phyloP scores from a whole-genome alignment of 2,113 vertebrate genomes.

The Megatriorchis doriae region DNA sequence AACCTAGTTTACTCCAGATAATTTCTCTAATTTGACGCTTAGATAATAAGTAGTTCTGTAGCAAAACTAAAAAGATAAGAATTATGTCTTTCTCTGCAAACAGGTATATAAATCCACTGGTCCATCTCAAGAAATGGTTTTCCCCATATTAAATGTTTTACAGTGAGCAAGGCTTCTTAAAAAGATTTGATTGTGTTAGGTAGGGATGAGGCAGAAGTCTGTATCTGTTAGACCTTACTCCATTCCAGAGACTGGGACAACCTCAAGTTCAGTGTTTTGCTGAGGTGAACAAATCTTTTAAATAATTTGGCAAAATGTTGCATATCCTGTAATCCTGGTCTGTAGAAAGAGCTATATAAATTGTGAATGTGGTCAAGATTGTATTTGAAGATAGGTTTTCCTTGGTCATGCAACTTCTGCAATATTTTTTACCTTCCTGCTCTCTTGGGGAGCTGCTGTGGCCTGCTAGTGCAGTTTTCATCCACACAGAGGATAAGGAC shows the following conservation, averaged over 20 bases:
- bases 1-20: not conserved
- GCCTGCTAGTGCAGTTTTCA: not conserved
- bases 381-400: not conserved
- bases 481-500: not conserved
- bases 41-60: not conserved
- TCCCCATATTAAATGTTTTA: not conserved
- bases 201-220: not conserved
- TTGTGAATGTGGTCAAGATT: not conserved
- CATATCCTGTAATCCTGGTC: not conserved
- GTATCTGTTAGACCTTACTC: not conserved
- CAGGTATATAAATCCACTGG: not conserved
- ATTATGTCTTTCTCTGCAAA: not conserved
- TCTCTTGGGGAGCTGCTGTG: not conserved
- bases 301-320: not conserved
- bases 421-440: not conserved
- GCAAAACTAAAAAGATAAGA: not conserved
- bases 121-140: not conserved
- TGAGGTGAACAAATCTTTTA: not conserved
- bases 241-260: not conserved
- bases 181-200: not conserved
- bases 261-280: not conserved
- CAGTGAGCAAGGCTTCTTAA: not conserved
- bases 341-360: rapidly evolving
- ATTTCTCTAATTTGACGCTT: not conserved
- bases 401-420: not conserved